These are phyloP conservation scores for Helicolenus hilgendorfi DNA, from an alignment of 2,797 vertebrate species.

Conservation along the genomic window DNA sequence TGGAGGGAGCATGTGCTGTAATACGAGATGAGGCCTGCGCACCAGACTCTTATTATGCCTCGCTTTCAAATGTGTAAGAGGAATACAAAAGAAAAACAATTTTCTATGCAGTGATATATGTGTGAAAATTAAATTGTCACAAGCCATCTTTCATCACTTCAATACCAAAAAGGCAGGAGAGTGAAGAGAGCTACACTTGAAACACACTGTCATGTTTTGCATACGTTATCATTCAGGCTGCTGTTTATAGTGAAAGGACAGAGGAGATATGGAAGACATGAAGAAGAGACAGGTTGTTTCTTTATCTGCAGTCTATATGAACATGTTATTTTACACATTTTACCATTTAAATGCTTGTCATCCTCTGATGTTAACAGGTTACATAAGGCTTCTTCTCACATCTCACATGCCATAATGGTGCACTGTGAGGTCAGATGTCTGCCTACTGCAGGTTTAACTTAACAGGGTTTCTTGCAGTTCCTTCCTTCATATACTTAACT, in stretches of 20 bases:
- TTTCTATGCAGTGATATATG: slow-evolving; percentile 28
- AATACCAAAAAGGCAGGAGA: slow-evolving; percentile 24
- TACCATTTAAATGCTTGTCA: not conserved
- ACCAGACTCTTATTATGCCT: slow-evolving; percentile 26
- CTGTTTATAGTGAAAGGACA: not conserved
- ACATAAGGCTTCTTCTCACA: not conserved
- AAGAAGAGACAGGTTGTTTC: slow-evolving; percentile 5
- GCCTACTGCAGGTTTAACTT: too few relatives aligned
- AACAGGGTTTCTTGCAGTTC: not conserved
- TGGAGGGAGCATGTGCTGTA: slow-evolving; percentile 41
- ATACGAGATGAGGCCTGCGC: slow-evolving; percentile 42
- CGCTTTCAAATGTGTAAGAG: slow-evolving; percentile 41
- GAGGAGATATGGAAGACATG: slow-evolving; percentile 3
- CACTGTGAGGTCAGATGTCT: not conserved
- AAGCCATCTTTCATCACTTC: slow-evolving; percentile 40
- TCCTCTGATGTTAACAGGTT: slow-evolving; percentile 12
- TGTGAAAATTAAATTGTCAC: slow-evolving; percentile 48
- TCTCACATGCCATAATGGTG: not conserved
- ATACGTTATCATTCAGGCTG: slow-evolving; percentile 20
- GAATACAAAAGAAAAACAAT: slow-evolving; percentile 37
- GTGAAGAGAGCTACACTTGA: slow-evolving; percentile 43
- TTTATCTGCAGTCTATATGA: slow-evolving; percentile 2
- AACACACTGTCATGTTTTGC: slow-evolving; percentile 36
- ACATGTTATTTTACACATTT: not conserved
- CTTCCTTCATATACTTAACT: too few relatives aligned